Evolutionary conservation across 2,797 vertebrate species (phyloP).

Genomic region (Perodicticus potto): DNA sequence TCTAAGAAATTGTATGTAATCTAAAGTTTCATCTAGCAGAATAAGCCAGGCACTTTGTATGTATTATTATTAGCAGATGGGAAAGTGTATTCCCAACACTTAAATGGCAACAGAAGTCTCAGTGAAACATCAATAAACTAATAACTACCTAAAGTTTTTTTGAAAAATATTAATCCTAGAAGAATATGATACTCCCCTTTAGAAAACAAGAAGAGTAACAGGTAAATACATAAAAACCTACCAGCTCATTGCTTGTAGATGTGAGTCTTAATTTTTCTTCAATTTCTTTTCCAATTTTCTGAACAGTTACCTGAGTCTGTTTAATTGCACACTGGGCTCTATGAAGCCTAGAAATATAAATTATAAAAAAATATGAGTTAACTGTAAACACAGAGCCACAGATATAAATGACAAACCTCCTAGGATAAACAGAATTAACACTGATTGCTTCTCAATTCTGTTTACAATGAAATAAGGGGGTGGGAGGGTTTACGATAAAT

Average conservation of each 20-base stretch:
- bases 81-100: constrained; percentile 55
- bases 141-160: neutral
- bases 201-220: constrained; percentile 81
- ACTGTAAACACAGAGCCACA: constrained; percentile 64
- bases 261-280: constrained; percentile 97
- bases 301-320: constrained; percentile 99
- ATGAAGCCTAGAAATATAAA: constrained; percentile 93
- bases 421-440: constrained; percentile 60
- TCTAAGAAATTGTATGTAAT: constrained; percentile 65
- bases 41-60: constrained; percentile 30
- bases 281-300: constrained; percentile 98
- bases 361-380: constrained; percentile 74
- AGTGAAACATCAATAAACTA: constrained; percentile 45
- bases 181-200: constrained; percentile 24
- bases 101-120: constrained; percentile 61
- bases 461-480: constrained; percentile 50
- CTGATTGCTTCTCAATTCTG: constrained; percentile 50
- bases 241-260: constrained; percentile 95
- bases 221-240: constrained; percentile 86
- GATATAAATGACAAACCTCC: constrained; percentile 53
- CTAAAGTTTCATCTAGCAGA: constrained; percentile 59
- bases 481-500: neutral
- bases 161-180: constrained; percentile 25
- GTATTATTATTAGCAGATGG: constrained; percentile 37
- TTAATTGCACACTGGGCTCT: constrained; percentile 99